phyloP scores from a whole-genome alignment of 2,888 invertebrate genomes.

The Synanthedon tipuliformis region DNA sequence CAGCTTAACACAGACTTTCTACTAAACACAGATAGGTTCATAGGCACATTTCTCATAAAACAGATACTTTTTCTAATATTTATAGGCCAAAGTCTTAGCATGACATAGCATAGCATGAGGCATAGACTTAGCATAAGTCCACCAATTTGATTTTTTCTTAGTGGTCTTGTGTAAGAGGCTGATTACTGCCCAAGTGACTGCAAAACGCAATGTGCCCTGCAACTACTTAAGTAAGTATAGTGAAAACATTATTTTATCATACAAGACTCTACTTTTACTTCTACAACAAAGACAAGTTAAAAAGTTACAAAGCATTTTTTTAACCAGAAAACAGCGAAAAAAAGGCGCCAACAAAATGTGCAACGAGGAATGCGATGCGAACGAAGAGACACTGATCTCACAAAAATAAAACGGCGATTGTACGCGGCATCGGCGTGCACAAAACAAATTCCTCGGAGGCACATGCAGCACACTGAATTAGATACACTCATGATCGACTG shows the following conservation, averaged over 20 bases:
- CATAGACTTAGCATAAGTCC: too few species aligned
- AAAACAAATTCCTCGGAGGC: conserved; percentile 62
- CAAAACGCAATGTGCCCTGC: too few species aligned
- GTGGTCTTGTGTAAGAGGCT: too few species aligned
- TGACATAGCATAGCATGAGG: too few species aligned
- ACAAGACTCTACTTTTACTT: neutral
- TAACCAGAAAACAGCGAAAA: conserved; percentile 23
- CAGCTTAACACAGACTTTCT: too few species aligned
- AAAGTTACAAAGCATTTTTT: conserved; percentile 29
- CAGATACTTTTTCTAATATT: too few species aligned
- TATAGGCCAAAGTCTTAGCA: too few species aligned
- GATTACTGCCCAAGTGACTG: too few species aligned
- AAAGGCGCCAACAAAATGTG: conserved; percentile 43
- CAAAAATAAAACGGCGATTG: conserved; percentile 59
- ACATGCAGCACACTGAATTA: conserved; percentile 59
- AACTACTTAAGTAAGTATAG: too few species aligned
- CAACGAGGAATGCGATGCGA: conserved; percentile 38
- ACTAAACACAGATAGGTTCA: too few species aligned
- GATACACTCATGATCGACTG: conserved; percentile 58
- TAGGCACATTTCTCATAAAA: too few species aligned
- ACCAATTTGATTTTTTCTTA: too few species aligned
- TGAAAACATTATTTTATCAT: neutral
- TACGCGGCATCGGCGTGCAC: conserved; percentile 46
- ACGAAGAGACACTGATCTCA: conserved; percentile 45
- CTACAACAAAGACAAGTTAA: conserved; percentile 18